A percentile compares a stretch with the other conserved stretches of the same genome.
Evolutionary conservation across 2,113 vertebrate genomes (phyloP).

Genomic region (Isichthys henryi): DNA sequence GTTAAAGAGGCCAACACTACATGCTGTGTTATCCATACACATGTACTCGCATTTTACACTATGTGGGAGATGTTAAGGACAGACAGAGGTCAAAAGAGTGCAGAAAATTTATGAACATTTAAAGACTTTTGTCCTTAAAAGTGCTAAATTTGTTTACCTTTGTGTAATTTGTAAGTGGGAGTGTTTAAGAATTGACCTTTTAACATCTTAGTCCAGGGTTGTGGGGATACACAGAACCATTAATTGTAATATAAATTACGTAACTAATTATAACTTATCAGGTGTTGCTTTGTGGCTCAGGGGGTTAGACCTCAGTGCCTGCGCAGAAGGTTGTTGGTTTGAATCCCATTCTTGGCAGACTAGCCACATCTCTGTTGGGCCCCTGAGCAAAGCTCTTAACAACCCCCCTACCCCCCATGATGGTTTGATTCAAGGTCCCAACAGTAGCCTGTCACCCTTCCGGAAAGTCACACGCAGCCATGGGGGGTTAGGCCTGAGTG

Average conservation of each 20-base stretch:
- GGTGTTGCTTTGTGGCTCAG: neutral
- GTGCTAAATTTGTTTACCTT: neutral
- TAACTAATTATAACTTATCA: neutral
- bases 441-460: neutral
- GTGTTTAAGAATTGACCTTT: neutral
- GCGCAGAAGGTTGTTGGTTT: neutral
- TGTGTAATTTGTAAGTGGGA: neutral
- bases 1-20: slow-evolving; percentile 38
- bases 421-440: neutral
- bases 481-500: neutral
- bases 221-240: neutral
- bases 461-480: neutral
- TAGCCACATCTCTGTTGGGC: neutral
- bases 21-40: neutral
- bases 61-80: neutral
- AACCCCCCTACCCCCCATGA: neutral
- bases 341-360: neutral
- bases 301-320: neutral
- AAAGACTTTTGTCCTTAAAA: neutral
- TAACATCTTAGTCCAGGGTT: neutral
- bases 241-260: neutral
- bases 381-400: neutral
- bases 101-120: neutral
- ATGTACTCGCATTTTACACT: neutral
- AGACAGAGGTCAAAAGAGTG: neutral